Conservation (phyloP, 2,888 invertebrate genomes). For the Sarcophaga rosellei region DNA sequence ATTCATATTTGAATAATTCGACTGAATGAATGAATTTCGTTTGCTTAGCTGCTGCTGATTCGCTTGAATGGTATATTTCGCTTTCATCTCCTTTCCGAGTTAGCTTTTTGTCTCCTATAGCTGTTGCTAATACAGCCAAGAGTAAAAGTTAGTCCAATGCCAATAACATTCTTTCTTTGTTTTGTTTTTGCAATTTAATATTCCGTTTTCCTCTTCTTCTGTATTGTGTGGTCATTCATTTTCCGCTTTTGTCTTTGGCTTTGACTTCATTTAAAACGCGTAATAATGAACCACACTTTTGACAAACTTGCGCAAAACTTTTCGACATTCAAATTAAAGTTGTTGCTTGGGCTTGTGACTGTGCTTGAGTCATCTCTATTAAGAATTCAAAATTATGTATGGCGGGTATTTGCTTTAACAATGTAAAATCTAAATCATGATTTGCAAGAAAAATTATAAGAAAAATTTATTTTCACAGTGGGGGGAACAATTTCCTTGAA, state of each 20-base stretch:
- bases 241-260: constrained; percentile 38
- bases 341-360: constrained; percentile 30
- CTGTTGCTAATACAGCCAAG: too few species aligned
- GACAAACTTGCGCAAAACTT: constrained; percentile 26
- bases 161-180: not conserved
- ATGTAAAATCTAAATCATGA: constrained; percentile 21
- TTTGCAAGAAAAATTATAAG: constrained; percentile 31
- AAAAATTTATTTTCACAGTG: constrained; percentile 1
- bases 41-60: too few species aligned
- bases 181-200: constrained; percentile 46
- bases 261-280: not conserved
- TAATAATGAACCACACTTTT: constrained; percentile 14
- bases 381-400: constrained; percentile 63
- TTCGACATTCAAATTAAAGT: constrained; percentile 60
- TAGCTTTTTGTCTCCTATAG: not conserved
- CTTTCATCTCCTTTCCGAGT: not conserved
- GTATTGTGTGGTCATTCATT: not conserved
- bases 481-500: constrained; percentile 37
- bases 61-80: too few species aligned
- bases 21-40: too few species aligned
- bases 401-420: constrained; percentile 56
- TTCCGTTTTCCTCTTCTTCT: constrained; percentile 17
- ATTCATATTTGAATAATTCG: constrained; percentile 71
- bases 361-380: not conserved
- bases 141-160: constrained; percentile 29